These are phyloP conservation scores for Pantherophis vulpinus DNA, from an alignment of 2,797 vertebrate genomes.

Conservation along the genomic window DNA sequence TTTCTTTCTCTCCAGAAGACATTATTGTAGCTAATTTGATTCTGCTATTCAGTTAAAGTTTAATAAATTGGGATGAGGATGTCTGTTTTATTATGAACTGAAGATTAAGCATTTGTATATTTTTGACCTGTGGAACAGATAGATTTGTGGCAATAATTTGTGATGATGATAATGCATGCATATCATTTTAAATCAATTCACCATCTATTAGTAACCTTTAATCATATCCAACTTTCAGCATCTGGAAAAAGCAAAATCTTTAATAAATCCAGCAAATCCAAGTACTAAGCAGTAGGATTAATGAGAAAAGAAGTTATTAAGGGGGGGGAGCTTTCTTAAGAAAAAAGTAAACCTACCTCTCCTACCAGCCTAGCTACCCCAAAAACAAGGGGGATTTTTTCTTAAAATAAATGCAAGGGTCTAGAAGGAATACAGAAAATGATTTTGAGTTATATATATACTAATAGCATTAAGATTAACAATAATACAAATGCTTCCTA, in stretches of 20 bases:
- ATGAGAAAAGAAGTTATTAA: background rate
- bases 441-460: background rate
- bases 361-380: background rate
- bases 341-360: background rate
- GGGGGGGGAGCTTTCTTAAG: background rate
- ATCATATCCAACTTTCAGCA: slow-evolving; percentile 4
- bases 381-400: background rate
- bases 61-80: background rate
- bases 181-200: background rate
- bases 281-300: background rate
- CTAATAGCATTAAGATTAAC: background rate
- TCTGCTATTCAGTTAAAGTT: slow-evolving; percentile 8
- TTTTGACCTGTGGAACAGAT: background rate
- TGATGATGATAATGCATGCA: background rate
- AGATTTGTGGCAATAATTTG: slow-evolving; percentile 6
- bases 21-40: background rate
- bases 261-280: background rate
- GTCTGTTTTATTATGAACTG: background rate
- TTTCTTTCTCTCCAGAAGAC: background rate
- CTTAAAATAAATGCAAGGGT: background rate
- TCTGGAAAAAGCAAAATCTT: slow-evolving; percentile 6
- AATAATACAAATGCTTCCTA: background rate
- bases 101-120: background rate
- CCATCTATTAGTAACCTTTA: background rate
- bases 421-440: background rate